Evolutionary conservation across 1,140 invertebrate species (phyloP).

Genomic region (Bilobella aurantiaca): DNA sequence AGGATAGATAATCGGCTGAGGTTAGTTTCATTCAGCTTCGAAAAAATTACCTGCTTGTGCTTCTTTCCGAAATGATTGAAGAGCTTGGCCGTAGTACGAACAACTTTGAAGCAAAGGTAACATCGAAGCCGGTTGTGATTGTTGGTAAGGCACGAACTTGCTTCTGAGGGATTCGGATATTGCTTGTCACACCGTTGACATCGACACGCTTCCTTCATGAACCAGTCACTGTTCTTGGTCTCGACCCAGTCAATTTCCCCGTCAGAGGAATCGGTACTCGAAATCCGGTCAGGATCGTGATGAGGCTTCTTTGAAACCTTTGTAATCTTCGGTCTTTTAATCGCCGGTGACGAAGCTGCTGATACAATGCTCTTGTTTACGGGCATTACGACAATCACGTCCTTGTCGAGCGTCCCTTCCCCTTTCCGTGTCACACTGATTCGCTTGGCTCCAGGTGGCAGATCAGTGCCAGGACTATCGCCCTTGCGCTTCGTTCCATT

Average conservation of each 20-base stretch:
- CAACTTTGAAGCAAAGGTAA: constrained; percentile 19
- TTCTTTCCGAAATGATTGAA: constrained; percentile 14
- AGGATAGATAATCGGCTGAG: background rate
- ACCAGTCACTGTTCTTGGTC: constrained; percentile 6
- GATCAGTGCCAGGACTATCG: background rate
- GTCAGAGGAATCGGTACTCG: constrained; percentile 2
- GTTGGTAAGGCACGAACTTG: constrained; percentile 7
- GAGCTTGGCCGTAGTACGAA: constrained; percentile 11
- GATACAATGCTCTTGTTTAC: background rate
- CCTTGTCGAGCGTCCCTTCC: background rate
- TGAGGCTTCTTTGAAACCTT: background rate
- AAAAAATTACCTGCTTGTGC: constrained; percentile 7
- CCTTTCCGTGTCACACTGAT: background rate
- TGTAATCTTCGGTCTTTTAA: background rate
- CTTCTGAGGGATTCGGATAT: background rate
- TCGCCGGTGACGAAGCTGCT: background rate
- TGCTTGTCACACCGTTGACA: constrained; percentile 14
- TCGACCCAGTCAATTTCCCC: background rate
- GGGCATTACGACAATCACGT: background rate
- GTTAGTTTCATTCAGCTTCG: background rate
- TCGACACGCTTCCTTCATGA: constrained; percentile 9
- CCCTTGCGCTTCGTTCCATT: background rate
- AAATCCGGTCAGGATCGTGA: background rate
- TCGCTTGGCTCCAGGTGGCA: background rate
- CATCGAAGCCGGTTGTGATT: constrained; percentile 12